phyloP scores from a whole-genome alignment of 2,797 vertebrate species.

The Hozukius guyotensis region DNA sequence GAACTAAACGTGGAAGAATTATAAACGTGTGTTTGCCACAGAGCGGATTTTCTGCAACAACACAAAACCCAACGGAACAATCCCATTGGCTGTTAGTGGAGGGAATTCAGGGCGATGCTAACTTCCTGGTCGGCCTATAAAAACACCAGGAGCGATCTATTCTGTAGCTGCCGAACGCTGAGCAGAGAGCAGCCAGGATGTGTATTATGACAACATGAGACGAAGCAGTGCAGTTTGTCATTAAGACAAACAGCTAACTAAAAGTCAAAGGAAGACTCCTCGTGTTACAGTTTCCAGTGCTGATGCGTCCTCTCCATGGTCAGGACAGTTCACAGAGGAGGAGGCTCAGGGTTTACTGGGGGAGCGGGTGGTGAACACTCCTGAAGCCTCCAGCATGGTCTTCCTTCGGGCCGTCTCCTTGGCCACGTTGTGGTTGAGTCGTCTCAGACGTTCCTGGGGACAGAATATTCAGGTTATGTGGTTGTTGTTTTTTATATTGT shows the following conservation, averaged over 20 bases:
- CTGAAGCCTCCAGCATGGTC: constrained; percentile 91
- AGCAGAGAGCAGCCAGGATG: background rate
- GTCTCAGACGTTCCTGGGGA: constrained; percentile 87
- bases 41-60: no score
- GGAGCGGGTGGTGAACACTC: constrained; percentile 86
- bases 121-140: no score
- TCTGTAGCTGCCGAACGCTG: background rate
- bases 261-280: constrained; percentile 25
- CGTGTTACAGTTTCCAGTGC: constrained; percentile 1
- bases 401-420: constrained; percentile 92
- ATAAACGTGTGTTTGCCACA: no score
- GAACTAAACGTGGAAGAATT: no score
- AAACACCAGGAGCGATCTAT: background rate
- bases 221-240: constrained; percentile 6
- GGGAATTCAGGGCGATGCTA: no score
- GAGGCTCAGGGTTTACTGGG: constrained; percentile 86
- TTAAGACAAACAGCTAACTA: background rate
- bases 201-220: background rate
- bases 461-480: background rate
- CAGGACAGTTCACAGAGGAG: background rate
- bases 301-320: background rate
- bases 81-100: no score
- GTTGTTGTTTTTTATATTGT: background rate
- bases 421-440: constrained; percentile 93
- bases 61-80: no score